Conservation (phyloP, 2,888 invertebrate genomes). For the Melieria picta region DNA sequence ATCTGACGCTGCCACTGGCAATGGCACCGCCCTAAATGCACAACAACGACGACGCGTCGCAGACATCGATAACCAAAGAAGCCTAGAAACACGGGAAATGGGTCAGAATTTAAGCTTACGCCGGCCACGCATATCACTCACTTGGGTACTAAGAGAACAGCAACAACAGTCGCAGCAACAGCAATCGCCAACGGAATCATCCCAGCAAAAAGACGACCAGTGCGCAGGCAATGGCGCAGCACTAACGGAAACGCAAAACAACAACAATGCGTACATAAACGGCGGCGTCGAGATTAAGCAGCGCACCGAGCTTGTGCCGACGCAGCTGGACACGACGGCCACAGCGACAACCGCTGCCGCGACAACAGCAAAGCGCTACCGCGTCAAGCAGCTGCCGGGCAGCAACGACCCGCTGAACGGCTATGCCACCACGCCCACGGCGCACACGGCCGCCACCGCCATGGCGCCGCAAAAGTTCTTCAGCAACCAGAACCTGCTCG, state of each 20-base stretch:
- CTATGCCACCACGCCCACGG: conserved; percentile 61
- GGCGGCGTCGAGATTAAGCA: conserved; percentile 23
- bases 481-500: conserved; percentile 63
- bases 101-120: conserved; percentile 70
- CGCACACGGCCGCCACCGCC: conserved; percentile 54
- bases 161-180: conserved; percentile 63
- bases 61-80: conserved; percentile 49
- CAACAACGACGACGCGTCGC: conserved; percentile 22
- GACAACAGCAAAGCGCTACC: conserved; percentile 54
- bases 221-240: conserved; percentile 49
- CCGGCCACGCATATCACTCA: conserved; percentile 76
- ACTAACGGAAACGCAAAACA: conserved; percentile 59
- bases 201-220: conserved; percentile 27
- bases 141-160: conserved; percentile 79
- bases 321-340: conserved; percentile 32
- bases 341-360: conserved; percentile 32
- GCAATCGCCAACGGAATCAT: conserved; percentile 41
- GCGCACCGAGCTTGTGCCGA: conserved; percentile 31
- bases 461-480: conserved; percentile 62
- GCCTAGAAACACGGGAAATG: conserved; percentile 60
- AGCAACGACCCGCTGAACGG: conserved; percentile 55
- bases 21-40: background rate
- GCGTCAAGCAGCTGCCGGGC: conserved; percentile 45
- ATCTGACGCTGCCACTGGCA: too few relatives aligned
- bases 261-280: conserved; percentile 55